Evolutionary conservation across 2,888 invertebrate genomes (phyloP).

Genomic region (Hipparchia semele): DNA sequence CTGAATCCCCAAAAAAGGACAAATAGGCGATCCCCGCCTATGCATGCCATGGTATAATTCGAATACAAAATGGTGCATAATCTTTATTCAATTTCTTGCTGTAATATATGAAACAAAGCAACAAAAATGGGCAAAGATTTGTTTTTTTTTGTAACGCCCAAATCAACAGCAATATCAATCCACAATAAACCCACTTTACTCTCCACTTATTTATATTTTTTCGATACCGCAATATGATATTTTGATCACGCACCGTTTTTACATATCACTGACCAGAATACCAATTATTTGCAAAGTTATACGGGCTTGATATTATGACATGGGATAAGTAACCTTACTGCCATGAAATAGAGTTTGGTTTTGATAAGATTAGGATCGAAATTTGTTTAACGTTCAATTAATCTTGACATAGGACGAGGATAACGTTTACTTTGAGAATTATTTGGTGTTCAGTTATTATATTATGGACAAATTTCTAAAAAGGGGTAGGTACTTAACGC

Average conservation of each 20-base stretch:
- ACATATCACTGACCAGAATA: constrained; percentile 65
- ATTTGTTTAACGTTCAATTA: constrained; percentile 28
- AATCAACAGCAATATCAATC: constrained; percentile 25
- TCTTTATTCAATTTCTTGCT: not conserved
- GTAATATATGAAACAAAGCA: not conserved
- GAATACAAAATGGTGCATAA: too few relatives aligned
- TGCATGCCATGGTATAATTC: too few relatives aligned
- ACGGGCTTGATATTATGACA: constrained; percentile 5
- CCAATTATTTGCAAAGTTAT: constrained; percentile 51
- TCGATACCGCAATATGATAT: constrained; percentile 51
- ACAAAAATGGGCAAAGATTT: not conserved
- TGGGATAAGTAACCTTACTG: constrained; percentile 9
- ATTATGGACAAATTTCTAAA: not conserved
- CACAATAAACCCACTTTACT: constrained; percentile 23
- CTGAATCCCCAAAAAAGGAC: too few relatives aligned
- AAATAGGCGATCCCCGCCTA: too few relatives aligned
- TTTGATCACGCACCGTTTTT: constrained; percentile 59
- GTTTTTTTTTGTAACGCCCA: constrained; percentile 3
- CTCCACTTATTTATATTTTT: constrained; percentile 46
- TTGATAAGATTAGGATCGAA: not conserved
- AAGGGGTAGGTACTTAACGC: not conserved
- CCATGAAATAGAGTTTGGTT: not conserved
- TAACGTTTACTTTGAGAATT: constrained; percentile 16
- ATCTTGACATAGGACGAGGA: constrained; percentile 23
- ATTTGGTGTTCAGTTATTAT: constrained; percentile 10